Evolutionary conservation across 1,140 invertebrate species (phyloP), one percentile per base, ranked within the genome.

Genomic region (Cataglyphis hispanica): DNA sequence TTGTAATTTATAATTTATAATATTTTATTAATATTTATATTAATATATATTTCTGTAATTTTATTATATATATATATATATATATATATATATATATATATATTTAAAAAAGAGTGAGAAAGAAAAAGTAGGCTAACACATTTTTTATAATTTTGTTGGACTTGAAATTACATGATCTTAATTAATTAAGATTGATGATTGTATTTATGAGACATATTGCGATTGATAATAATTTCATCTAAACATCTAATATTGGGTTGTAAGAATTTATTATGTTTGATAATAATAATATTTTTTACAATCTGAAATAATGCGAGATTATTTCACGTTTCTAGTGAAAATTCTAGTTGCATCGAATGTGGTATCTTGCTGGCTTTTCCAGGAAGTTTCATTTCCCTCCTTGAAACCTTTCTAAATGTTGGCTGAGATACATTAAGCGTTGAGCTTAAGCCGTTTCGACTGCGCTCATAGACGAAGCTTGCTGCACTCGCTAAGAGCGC

Each of bases 401-500:
- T 83, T 74, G 69, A 72, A 83, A 7, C 7, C 53, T 43, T 72
- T 16, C 13, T 27, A 50, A 50, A 70, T 25, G 53, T 46, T 40
- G 16, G 37, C 19, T 22, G 63, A 37, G 43, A 34, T 60, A 81
- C 66, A 72, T 81, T 83, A 83, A 83, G 53, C 34, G 27, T 22
- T 56, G 10, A 60, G 53, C 67, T 60, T 83, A 83, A 83, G 37
- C 37, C 46, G 19, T 27, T 74, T 83, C 53, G 53, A 46, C 4
- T 7, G 37, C 13, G 67, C 25, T 43, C 25, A 25, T 22, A 61
- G 78, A 72, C 56, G 78, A 83, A 83, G 67, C 67, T 60, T 25
- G 78, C 25, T 46, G n/a, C 22, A 10, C 25, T n/a, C 34, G 72
- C 63, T 58, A 72, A 89, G 83, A 86, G 87, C 50, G 58, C 84